Evolutionary conservation across 92 coral and sea anemone species (phyloP).

Genomic region (Bergia sp.): DNA sequence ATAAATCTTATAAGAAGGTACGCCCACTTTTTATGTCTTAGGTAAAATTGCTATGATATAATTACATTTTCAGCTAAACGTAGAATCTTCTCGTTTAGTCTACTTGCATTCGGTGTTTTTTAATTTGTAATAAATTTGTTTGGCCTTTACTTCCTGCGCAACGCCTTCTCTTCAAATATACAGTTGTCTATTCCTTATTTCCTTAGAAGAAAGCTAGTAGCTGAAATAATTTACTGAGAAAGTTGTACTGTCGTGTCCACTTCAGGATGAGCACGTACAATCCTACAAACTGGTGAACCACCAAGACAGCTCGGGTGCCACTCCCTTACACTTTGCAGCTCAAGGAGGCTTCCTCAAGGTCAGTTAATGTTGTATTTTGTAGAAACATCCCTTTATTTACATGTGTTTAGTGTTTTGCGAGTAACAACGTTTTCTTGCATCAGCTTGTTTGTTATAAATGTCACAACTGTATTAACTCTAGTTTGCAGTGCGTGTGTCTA

Average conservation of each 20-base stretch:
- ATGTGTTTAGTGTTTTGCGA: too few species aligned
- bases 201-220: neutral
- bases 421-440: too few species aligned
- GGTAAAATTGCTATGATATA: too few species aligned
- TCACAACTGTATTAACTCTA: too few species aligned
- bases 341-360: constrained; percentile 91
- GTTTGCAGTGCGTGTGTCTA: too few species aligned
- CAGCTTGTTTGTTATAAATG: too few species aligned
- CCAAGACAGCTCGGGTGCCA: constrained; percentile 83
- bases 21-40: too few species aligned
- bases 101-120: neutral
- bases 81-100: neutral
- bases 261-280: constrained; percentile 76
- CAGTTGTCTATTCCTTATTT: neutral
- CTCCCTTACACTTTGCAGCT: constrained; percentile 88
- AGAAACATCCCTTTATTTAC: too few species aligned
- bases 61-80: neutral
- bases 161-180: neutral
- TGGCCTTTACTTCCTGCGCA: neutral
- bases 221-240: neutral
- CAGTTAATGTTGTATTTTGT: neutral
- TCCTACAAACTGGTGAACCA: constrained; percentile 74
- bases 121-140: neutral
- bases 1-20: too few species aligned
- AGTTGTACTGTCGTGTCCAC: neutral